Evolutionary conservation across 2,888 invertebrate genomes (phyloP), one percentile per base, ranked within the genome.

Genomic region (Plebejus argus): DNA sequence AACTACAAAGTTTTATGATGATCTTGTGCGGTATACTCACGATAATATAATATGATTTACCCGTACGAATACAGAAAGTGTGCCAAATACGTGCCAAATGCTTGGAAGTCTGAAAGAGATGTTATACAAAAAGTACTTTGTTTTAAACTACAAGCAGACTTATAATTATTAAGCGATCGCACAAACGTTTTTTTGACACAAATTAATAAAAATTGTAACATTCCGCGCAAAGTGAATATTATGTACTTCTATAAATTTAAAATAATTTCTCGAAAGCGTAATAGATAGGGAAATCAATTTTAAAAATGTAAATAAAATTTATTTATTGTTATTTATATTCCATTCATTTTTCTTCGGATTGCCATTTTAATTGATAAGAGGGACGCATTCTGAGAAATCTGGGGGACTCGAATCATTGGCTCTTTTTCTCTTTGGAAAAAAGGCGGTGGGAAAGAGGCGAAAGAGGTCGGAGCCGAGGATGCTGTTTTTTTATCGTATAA

Each of bases 251-350:
- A 28, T 33, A 66, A 33, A 28, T 66, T 66, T 28, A 56, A 56
- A 33, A 87, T 87, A 81, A 85, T 89, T 89, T 89, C 83, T 90
- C 87, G 83, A 89, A 84, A 83, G 83, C 86, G 85, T 87, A 88
- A 92, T 93, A 93, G 92, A 91, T 93, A 92, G 93, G 92, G 88
- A 88, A 91, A 90, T 90, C 91, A 91, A 89, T 84, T 87, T 91
- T 90, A 87, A 90, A 88, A 45, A 3, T 94, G 93, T 94, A 93
- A 91, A 93, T 94, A 94, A 93, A 93, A 91, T 92, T 93, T 93
- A 94, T 94, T 94, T 93, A 90, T 89, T 92, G 92, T 94, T 94
- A 91, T 91, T 5, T 72, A 92, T 93, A 92, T 92, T 91, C 92
- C 91, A 90, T 91, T 90, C 89, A 88, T 86, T 88, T 90, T 91